Evolutionary conservation across 2,888 invertebrate species (phyloP).

Genomic region (Beris chalybata): DNA sequence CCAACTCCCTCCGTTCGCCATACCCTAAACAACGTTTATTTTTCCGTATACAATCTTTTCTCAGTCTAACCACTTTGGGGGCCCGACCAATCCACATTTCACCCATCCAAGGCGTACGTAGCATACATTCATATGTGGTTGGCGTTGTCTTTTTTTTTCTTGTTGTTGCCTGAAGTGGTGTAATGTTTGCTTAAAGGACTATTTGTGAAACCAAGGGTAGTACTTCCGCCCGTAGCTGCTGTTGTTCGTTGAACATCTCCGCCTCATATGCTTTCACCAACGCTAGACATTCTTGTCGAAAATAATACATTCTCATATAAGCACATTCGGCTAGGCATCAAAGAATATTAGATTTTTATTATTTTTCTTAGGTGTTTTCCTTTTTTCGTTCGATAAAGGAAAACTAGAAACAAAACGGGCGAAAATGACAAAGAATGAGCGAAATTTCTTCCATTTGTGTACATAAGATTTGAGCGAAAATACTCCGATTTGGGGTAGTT

Average conservation of each 20-base stretch:
- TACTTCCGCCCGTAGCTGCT: conserved; percentile 4
- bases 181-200: conserved; percentile 28
- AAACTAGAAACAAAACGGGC: conserved; percentile 18
- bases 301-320: not conserved
- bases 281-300: not conserved
- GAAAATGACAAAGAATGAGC: not conserved
- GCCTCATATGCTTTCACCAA: not conserved
- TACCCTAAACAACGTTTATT: conserved; percentile 10
- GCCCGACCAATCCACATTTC: conserved; percentile 27
- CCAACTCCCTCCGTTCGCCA: not conserved
- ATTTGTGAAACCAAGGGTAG: conserved; percentile 18
- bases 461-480: conserved; percentile 11
- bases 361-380: conserved; percentile 1
- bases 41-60: conserved; percentile 21
- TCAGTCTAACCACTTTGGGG: conserved; percentile 31
- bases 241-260: not conserved
- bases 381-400: not conserved
- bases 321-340: conserved; percentile 2
- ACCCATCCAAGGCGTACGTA: conserved; percentile 11
- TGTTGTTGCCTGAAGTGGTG: conserved; percentile 13
- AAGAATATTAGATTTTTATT: conserved; percentile 24
- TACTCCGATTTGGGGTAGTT: not conserved
- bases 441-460: conserved; percentile 5
- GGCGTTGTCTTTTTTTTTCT: conserved; percentile 8
- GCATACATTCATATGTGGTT: not conserved